Percentiles rank a stretch among this genome's conserved stretches.
phyloP scores from a whole-genome alignment of 2,888 invertebrate species.

The Sarcophaga caerulescens region DNA sequence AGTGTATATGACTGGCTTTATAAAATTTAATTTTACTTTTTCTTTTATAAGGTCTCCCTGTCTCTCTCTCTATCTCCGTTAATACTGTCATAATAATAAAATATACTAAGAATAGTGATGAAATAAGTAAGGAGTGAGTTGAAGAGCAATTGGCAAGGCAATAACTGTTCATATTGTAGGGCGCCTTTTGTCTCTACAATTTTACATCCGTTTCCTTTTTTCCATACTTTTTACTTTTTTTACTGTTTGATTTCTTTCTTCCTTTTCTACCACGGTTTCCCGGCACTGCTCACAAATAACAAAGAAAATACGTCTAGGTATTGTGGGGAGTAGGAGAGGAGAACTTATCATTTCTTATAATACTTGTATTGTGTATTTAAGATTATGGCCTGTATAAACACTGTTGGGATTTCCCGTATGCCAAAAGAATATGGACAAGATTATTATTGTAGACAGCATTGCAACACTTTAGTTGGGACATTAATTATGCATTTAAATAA shows the following conservation, averaged over 20 bases:
- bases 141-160: conserved; percentile 28
- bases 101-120: conserved; percentile 10
- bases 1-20: not conserved
- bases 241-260: conserved; percentile 1
- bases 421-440: conserved; percentile 1
- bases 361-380: conserved; percentile 17
- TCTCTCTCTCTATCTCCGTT: conserved; percentile 1
- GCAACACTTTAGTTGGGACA: conserved; percentile 28
- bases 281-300: not conserved
- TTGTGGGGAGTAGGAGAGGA: not conserved
- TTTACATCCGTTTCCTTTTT: conserved; percentile 61
- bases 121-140: not conserved
- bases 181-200: conserved; percentile 55
- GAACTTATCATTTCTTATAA: conserved; percentile 4
- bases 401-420: conserved; percentile 35
- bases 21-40: not conserved
- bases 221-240: conserved; percentile 24
- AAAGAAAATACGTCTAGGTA: conserved; percentile 37
- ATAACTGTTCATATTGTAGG: conserved; percentile 52
- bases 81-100: conserved; percentile 59
- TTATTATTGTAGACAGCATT: not conserved
- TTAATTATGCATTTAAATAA: conserved; percentile 27
- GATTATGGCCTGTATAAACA: conserved; percentile 57
- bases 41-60: not conserved
- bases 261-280: not conserved